Conservation (phyloP, 2,113 vertebrate species). For the Silurus meridionalis region DNA sequence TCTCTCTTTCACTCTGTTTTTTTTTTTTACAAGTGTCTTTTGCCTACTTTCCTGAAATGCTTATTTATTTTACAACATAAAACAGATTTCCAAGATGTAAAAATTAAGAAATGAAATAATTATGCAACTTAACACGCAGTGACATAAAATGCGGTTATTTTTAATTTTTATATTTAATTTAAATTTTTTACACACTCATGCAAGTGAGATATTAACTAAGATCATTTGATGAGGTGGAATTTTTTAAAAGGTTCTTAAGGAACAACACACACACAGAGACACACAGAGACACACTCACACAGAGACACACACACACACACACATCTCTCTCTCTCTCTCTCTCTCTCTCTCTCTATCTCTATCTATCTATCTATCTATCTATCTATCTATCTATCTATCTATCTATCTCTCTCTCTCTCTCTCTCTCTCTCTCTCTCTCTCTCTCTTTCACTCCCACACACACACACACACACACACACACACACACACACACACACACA, state of each 20-base stretch:
- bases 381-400: not conserved
- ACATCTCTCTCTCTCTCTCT: no score
- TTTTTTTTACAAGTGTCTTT: not conserved
- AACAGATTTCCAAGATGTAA: not conserved
- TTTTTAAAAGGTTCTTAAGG: no score
- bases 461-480: not conserved
- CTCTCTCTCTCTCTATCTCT: no score
- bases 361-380: no score
- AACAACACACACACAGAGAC: no score
- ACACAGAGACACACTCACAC: no score
- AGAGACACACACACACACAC: no score
- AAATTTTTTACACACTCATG: no score
- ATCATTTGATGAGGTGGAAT: no score
- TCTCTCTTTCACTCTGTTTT: not conserved
- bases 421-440: not conserved
- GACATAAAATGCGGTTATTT: not conserved
- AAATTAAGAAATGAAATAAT: not conserved
- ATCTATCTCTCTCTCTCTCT: not conserved
- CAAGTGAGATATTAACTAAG: no score
- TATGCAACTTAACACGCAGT: not conserved
- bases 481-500: slow-evolving; percentile 17
- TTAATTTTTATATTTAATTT: no score
- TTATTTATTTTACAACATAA: not conserved
- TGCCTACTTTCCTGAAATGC: not conserved
- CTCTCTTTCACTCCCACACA: not conserved